phyloP scores from a whole-genome alignment of 2,113 vertebrate genomes.

The Limanda limanda region DNA sequence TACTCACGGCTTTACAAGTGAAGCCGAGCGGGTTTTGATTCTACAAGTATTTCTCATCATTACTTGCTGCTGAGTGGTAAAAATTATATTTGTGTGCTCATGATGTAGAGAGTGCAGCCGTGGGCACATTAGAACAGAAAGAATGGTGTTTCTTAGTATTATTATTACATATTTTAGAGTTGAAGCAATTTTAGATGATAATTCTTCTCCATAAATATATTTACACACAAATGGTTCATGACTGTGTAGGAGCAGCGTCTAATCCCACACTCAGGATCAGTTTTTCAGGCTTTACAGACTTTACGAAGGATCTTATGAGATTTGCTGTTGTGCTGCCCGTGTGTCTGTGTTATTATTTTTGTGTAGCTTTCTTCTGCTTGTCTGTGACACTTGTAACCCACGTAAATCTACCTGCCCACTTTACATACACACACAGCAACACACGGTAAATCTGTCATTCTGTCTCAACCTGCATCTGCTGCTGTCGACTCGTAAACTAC shows the following conservation, averaged over 20 bases:
- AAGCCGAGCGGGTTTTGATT: background rate
- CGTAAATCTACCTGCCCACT: background rate
- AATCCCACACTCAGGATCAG: background rate
- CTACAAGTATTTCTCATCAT: slow-evolving; percentile 7
- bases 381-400: background rate
- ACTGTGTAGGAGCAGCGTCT: background rate
- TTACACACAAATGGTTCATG: background rate
- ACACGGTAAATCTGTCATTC: slow-evolving; percentile 27
- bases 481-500: slow-evolving; percentile 34
- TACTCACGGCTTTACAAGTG: background rate
- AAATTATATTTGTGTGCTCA: background rate
- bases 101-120: background rate
- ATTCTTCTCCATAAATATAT: background rate
- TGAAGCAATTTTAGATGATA: background rate
- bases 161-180: background rate
- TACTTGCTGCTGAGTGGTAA: background rate
- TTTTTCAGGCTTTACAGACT: background rate
- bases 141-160: background rate
- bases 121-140: background rate
- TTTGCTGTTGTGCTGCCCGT: background rate
- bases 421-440: background rate
- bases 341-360: background rate
- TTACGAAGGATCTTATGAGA: background rate
- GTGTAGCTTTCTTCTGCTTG: slow-evolving; percentile 5
- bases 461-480: slow-evolving; percentile 26